phyloP scores from a whole-genome alignment of 2,113 vertebrate species.

The Xiphorhynchus elegans region DNA sequence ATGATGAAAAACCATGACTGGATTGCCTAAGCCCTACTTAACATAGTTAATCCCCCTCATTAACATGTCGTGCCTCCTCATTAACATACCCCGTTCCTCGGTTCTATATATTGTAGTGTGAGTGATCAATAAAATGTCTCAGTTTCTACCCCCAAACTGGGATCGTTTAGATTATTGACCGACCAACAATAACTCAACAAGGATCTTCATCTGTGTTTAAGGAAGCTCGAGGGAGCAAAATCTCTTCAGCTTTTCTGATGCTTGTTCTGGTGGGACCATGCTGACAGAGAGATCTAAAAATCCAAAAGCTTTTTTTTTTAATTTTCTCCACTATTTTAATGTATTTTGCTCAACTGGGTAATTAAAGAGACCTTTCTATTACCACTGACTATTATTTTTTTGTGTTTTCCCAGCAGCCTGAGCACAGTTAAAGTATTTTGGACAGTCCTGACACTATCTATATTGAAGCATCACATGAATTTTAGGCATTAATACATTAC shows the following conservation, averaged over 20 bases:
- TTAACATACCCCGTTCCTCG: no score
- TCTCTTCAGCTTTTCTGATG: not conserved
- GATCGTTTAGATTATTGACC: no score
- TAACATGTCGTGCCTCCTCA: no score
- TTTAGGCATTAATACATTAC: not conserved
- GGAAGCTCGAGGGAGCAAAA: not conserved
- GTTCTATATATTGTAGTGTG: no score
- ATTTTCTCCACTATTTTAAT: not conserved
- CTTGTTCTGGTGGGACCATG: not conserved
- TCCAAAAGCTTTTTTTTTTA: not conserved
- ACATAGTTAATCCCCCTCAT: no score
- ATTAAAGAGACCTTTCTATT: not conserved
- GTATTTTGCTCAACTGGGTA: not conserved
- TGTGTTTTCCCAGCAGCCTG: not conserved
- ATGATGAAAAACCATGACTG: no score
- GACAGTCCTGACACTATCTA: not conserved
- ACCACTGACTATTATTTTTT: not conserved
- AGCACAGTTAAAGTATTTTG: not conserved
- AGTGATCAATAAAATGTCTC: no score
- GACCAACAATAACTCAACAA: not conserved
- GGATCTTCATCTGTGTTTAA: not conserved
- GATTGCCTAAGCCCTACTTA: no score
- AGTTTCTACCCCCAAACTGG: no score
- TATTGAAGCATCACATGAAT: not conserved
- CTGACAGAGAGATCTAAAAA: not conserved